phyloP scores from a whole-genome alignment of 2,797 vertebrate genomes.

The Orestias chungarensis region DNA sequence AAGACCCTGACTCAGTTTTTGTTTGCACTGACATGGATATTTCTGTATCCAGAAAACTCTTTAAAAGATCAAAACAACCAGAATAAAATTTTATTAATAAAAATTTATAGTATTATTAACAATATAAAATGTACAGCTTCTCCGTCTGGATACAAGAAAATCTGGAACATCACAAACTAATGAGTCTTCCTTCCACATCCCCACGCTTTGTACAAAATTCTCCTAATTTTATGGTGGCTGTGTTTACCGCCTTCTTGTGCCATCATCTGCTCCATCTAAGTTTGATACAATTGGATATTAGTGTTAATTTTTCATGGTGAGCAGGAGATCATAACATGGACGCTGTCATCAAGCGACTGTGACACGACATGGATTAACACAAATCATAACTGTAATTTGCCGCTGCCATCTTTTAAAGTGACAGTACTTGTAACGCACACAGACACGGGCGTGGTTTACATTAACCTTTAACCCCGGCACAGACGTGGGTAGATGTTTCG shows the following conservation, averaged over 20 bases:
- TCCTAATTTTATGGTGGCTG: conserved; percentile 58
- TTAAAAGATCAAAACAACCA: neutral
- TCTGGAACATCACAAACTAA: conserved; percentile 47
- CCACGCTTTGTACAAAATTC: conserved; percentile 40
- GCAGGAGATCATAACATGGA: conserved; percentile 55
- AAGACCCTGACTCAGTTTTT: neutral
- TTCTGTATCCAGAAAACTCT: neutral
- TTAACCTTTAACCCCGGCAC: conserved; percentile 46
- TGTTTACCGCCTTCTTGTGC: conserved; percentile 34
- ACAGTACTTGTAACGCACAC: conserved; percentile 46
- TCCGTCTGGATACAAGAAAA: conserved; percentile 36
- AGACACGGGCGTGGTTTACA: conserved; percentile 39
- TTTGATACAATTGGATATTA: conserved; percentile 72
- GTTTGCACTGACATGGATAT: neutral
- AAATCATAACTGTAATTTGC: conserved; percentile 65
- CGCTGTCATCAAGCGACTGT: conserved; percentile 60
- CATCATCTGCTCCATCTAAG: conserved; percentile 41
- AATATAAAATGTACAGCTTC: conserved; percentile 30
- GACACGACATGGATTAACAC: conserved; percentile 73
- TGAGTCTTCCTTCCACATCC: conserved; percentile 42
- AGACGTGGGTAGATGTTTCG: conserved; percentile 25
- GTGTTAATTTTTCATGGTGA: conserved; percentile 65
- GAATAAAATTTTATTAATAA: conserved; percentile 1
- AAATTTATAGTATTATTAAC: conserved; percentile 21
- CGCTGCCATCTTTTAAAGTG: conserved; percentile 54